These are phyloP conservation scores for Uria aalge DNA, from an alignment of 2,113 vertebrate genomes.

Conservation along the genomic window DNA sequence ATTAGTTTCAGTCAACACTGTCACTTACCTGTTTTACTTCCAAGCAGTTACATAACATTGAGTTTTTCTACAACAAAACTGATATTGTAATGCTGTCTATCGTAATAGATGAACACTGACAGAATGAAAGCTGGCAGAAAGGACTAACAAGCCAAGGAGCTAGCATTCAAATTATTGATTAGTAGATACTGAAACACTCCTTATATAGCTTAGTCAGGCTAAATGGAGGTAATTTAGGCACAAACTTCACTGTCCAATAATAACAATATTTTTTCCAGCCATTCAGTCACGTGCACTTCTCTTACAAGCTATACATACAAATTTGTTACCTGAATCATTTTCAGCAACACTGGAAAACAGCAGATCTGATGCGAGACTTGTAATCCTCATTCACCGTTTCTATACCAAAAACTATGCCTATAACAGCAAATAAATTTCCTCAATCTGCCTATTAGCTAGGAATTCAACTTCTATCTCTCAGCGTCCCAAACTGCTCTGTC, in stretches of 20 bases:
- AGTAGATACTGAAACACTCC: not conserved
- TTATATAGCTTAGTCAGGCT: not conserved
- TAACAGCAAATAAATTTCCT: not conserved
- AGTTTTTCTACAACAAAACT: not conserved
- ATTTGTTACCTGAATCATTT: not conserved
- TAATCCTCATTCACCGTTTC: not conserved
- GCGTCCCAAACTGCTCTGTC: not conserved
- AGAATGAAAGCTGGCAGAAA: not conserved
- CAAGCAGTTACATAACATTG: not conserved
- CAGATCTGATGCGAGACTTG: not conserved
- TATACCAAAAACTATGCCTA: not conserved
- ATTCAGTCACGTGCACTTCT: not conserved
- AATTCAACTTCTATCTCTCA: not conserved
- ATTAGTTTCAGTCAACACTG: not conserved
- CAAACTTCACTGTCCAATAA: not conserved
- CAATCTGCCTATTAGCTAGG: not conserved
- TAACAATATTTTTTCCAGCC: not conserved
- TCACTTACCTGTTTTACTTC: not conserved
- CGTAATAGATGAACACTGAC: not conserved
- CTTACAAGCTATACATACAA: not conserved
- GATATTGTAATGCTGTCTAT: not conserved
- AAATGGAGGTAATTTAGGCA: not conserved
- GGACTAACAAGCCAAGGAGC: not conserved
- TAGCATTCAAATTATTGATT: not conserved
- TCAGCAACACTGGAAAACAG: not conserved